These are phyloP conservation scores for Protobothrops mucrosquamatus DNA, from an alignment of 2,113 vertebrate genomes.

Conservation along the genomic window DNA sequence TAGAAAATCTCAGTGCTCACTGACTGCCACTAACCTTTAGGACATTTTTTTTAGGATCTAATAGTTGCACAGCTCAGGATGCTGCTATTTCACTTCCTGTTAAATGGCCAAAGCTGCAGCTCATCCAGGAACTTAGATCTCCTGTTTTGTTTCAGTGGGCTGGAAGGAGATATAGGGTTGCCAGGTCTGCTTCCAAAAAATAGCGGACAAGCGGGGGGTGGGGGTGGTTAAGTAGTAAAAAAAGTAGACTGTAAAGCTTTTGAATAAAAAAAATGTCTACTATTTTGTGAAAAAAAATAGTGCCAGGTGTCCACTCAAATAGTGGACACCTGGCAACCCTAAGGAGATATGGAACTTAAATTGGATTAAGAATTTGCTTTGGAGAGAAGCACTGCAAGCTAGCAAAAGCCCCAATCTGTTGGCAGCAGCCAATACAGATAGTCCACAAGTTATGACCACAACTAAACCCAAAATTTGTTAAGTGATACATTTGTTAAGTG, in stretches of 20 bases:
- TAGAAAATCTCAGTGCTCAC: not conserved
- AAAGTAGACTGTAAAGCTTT: no score
- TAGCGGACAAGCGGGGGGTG: no score
- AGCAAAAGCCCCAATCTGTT: not conserved
- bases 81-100: not conserved
- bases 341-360: not conserved
- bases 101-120: conserved; percentile 1
- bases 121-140: conserved; percentile 4
- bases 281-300: no score
- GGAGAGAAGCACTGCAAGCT: not conserved
- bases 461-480: not conserved
- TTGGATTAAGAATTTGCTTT: conserved; percentile 11
- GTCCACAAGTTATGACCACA: not conserved
- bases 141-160: not conserved
- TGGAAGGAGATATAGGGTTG: not conserved
- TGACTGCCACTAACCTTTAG: not conserved
- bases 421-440: not conserved
- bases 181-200: no score
- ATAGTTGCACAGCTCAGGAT: not conserved
- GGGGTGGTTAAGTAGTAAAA: no score
- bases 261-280: no score
- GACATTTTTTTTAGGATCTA: not conserved
- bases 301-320: no score
- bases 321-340: no score
- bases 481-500: not conserved